A percentile compares a stretch with the other conserved stretches of the same genome.
These are phyloP conservation scores for Salvelinus fontinalis DNA, from an alignment of 2,113 vertebrate species.

Conservation along the genomic window DNA sequence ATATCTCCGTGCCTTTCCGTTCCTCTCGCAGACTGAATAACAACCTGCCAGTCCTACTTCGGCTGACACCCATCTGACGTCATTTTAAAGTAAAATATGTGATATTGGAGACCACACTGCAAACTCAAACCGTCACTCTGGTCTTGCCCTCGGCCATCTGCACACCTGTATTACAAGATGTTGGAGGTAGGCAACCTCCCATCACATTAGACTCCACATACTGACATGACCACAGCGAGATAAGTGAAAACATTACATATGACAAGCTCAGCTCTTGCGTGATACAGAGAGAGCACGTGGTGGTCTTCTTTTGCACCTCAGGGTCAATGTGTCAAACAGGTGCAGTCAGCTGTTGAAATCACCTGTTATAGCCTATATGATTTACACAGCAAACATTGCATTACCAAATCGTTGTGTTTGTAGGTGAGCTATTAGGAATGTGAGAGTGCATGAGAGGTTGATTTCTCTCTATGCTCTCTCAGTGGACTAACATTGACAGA, in stretches of 20 bases:
- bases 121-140: conserved; percentile 17
- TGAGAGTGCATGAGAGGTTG: conserved; percentile 7
- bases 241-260: not conserved
- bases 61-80: conserved; percentile 69
- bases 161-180: conserved; percentile 53
- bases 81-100: conserved; percentile 67
- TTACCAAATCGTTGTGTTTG: not conserved
- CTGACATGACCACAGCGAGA: not conserved
- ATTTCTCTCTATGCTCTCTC: not conserved
- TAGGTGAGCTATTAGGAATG: not conserved
- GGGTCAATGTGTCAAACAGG: conserved; percentile 50
- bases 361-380: conserved; percentile 13
- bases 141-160: conserved; percentile 37
- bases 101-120: conserved; percentile 24
- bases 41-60: conserved; percentile 68
- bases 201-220: conserved; percentile 47
- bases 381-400: not conserved
- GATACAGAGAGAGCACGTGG: conserved; percentile 15
- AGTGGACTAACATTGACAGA: not conserved
- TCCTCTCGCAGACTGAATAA: conserved; percentile 68
- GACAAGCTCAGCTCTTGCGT: conserved; percentile 19
- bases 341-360: conserved; percentile 36
- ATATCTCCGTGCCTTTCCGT: conserved; percentile 55
- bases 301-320: conserved; percentile 35
- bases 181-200: conserved; percentile 47